Conservation (phyloP, 2,797 vertebrate species). For the Alfaro cultratus region DNA sequence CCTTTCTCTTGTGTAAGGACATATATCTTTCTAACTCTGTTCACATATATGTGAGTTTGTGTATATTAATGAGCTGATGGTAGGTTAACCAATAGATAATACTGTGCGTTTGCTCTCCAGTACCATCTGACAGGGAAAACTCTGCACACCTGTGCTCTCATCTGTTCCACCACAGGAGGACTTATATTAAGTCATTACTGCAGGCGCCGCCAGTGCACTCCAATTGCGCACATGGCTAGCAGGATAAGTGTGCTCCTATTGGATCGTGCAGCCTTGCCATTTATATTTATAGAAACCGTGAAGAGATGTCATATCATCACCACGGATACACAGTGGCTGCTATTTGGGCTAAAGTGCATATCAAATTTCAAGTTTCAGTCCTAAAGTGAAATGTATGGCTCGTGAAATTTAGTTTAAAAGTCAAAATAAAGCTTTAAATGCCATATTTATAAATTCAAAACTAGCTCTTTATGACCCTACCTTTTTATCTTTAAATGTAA, state of each 20-base stretch:
- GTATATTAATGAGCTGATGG: conserved; percentile 34
- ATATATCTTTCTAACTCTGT: background rate
- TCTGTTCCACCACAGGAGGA: conserved; percentile 68
- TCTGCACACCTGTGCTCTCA: conserved; percentile 77
- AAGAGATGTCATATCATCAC: background rate
- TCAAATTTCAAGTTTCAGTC: background rate
- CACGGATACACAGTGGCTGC: background rate
- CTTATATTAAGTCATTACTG: conserved; percentile 77
- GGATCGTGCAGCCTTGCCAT: conserved; percentile 26
- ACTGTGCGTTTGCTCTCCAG: conserved; percentile 55
- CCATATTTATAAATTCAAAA: background rate
- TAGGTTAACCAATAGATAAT: conserved; percentile 56
- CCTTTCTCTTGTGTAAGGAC: background rate
- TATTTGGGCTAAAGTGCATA: background rate
- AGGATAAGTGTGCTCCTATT: conserved; percentile 46
- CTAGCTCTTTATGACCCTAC: background rate
- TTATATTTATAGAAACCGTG: conserved; percentile 15
- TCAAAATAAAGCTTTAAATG: background rate
- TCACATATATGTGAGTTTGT: background rate
- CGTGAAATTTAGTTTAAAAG: background rate
- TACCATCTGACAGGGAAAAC: conserved; percentile 64
- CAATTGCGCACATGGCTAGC: conserved; percentile 43
- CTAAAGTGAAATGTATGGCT: background rate
- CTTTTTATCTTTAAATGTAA: background rate
- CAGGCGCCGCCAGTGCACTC: conserved; percentile 55